Evolutionary conservation across 2,113 vertebrate genomes (phyloP), one percentile per base, ranked within the genome.

Genomic region (Myocastor coypus): DNA sequence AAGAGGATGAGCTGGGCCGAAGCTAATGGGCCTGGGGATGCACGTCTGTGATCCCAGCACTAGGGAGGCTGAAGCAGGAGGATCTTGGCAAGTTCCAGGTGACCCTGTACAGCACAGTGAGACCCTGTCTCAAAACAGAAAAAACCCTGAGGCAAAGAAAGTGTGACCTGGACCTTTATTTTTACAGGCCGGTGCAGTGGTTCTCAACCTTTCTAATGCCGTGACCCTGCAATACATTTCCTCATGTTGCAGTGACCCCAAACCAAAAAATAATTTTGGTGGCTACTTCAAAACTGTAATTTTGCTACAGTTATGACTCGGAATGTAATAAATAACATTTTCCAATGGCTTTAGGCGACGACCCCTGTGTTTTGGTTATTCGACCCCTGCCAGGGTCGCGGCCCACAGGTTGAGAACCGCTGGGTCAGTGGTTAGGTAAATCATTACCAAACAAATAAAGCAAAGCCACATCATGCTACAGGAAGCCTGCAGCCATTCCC

Each of bases 401-500:
- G n/a, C n/a, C n/a, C n/a, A n/a, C n/a, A n/a, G n/a, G n/a, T n/a
- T n/a, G n/a, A n/a, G n/a, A n/a, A n/a, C n/a, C n/a, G n/a, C n/a
- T n/a, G n/a, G n/a, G n/a, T n/a, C n/a, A 59, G 64, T 61, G 93
- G 75, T 40, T 81, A 50, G 91, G 83, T 64, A 85, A 87, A 55
- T 94, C 84, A 94, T 68, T 5, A 52, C 87, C 84, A 89, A 93
- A 32, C 55, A 94, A 52, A 94, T 5, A 71, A 59, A 37, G 78
- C 55, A 40, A 89, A 80, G 77, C 66, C 73, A 64, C 46, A 40
- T 22, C 37, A 42, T 4, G 2, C 86, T 20, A 42, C 61, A 69
- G 87, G 22, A 55, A 73, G 83, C 52, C 4, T 55, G 22, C 55
- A 73, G 86, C 52, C 4, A 57, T 40, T 91, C 42, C 85, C 82